A percentile compares a stretch with the other conserved stretches of the same genome.
phyloP scores from a whole-genome alignment of 2,113 vertebrate genomes.

The Prietella phreatophila region DNA sequence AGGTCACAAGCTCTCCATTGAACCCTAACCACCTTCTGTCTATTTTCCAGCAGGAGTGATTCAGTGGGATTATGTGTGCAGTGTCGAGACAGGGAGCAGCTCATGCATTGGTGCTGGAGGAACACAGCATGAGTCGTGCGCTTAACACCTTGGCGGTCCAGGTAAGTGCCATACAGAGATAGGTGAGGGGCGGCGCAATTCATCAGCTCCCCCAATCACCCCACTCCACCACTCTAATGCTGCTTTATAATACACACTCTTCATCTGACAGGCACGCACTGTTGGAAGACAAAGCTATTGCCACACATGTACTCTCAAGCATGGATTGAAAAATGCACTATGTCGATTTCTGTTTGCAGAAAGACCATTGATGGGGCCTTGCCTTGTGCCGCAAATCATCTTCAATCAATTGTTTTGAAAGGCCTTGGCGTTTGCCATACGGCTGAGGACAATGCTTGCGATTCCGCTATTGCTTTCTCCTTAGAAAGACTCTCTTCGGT shows the following conservation, averaged over 20 bases:
- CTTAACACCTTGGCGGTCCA: conserved; percentile 38
- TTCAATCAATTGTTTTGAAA: conserved; percentile 72
- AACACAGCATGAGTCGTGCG: conserved; percentile 25
- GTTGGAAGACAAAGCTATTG: conserved; percentile 42
- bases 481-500: conserved; percentile 95
- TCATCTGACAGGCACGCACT: conserved; percentile 39
- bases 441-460: conserved; percentile 62
- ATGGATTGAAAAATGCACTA: conserved; percentile 70
- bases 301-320: conserved; percentile 55
- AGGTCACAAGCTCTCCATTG: conserved; percentile 46
- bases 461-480: conserved; percentile 64
- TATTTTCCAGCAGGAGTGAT: conserved; percentile 54
- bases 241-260: conserved; percentile 46
- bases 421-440: conserved; percentile 57
- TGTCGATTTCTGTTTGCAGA: conserved; percentile 78
- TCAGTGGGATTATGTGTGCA: conserved; percentile 54
- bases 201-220: conserved; percentile 11
- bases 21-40: conserved; percentile 49
- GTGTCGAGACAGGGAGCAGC: conserved; percentile 46
- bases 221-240: conserved; percentile 26
- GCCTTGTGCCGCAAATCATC: conserved; percentile 70
- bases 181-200: conserved; percentile 19
- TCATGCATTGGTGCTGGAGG: conserved; percentile 40
- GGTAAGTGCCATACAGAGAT: conserved; percentile 53
- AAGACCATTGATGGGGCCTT: conserved; percentile 74